These are phyloP conservation scores for Ictalurus furcatus DNA, from an alignment of 2,113 vertebrate species.

Conservation along the genomic window DNA sequence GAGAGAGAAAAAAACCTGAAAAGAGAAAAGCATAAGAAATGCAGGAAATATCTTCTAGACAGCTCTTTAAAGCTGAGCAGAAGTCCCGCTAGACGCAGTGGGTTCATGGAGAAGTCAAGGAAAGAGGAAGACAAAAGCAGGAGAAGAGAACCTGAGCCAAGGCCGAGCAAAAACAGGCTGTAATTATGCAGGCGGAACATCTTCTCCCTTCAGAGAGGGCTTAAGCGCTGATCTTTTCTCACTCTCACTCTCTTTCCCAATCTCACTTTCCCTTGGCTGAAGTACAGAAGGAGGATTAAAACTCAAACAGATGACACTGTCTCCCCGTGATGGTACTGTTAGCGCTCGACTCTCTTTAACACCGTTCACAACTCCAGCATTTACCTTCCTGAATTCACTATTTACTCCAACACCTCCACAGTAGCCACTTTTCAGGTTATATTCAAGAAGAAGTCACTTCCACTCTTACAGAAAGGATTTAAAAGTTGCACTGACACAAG, in stretches of 20 bases:
- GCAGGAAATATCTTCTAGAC: constrained; percentile 27
- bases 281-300: constrained; percentile 23
- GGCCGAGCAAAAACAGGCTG: constrained; percentile 48
- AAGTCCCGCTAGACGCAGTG: constrained; percentile 33
- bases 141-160: constrained; percentile 44
- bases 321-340: not conserved
- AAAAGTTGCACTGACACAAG: not conserved
- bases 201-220: constrained; percentile 52
- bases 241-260: constrained; percentile 37
- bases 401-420: not conserved
- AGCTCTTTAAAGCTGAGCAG: constrained; percentile 21
- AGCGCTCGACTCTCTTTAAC: not conserved
- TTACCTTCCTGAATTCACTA: not conserved
- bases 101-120: constrained; percentile 71
- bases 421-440: not conserved
- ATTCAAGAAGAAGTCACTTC: not conserved
- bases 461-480: not conserved
- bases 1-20: not conserved
- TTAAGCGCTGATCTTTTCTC: constrained; percentile 55
- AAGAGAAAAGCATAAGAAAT: constrained; percentile 12
- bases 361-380: not conserved
- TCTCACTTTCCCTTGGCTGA: constrained; percentile 44
- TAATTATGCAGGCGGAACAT: constrained; percentile 56
- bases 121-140: constrained; percentile 45
- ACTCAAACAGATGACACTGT: constrained; percentile 25